Evolutionary conservation across 2,797 vertebrate genomes (phyloP).

Genomic region (Cynopterus sphinx): DNA sequence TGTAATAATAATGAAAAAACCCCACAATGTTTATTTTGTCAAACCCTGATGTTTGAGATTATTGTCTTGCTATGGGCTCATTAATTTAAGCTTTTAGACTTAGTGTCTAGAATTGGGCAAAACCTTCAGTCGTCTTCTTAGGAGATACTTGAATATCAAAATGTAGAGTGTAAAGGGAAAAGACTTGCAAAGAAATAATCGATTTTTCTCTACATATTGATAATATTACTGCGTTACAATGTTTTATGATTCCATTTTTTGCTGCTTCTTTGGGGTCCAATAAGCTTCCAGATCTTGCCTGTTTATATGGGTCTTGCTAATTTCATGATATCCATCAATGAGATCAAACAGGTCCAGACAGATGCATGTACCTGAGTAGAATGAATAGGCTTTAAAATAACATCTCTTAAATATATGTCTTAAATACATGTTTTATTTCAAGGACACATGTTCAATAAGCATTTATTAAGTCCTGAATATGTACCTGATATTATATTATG

Average conservation of each 20-base stretch:
- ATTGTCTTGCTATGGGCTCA: background rate
- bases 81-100: background rate
- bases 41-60: background rate
- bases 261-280: background rate
- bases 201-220: background rate
- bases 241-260: background rate
- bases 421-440: background rate
- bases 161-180: background rate
- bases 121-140: background rate
- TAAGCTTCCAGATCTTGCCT: background rate
- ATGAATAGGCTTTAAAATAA: background rate
- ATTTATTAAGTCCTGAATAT: background rate
- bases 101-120: background rate
- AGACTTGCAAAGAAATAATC: conserved; percentile 8
- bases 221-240: background rate
- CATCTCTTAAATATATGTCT: background rate
- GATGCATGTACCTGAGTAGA: background rate
- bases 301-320: background rate
- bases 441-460: background rate
- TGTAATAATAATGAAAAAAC: background rate
- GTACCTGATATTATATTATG: background rate
- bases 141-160: background rate
- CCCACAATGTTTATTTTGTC: background rate
- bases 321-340: background rate
- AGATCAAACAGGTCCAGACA: background rate